Conservation (phyloP, 2,113 vertebrate species). For the Aspidoscelis tigris region DNA sequence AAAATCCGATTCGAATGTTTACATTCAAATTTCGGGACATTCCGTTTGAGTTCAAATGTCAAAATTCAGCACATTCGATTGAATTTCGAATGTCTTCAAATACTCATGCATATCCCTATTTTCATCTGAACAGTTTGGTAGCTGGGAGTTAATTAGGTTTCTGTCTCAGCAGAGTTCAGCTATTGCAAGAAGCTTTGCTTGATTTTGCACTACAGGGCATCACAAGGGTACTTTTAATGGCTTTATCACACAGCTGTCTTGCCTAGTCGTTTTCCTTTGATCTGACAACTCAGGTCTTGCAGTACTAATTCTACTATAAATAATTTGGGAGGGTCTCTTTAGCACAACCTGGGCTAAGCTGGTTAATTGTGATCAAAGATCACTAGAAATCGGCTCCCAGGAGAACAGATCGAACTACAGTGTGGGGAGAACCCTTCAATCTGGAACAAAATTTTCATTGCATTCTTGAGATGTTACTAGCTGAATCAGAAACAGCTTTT, state of each 20-base stretch:
- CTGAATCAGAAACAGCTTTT: no score
- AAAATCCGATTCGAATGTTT: no score
- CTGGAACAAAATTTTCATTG: no score
- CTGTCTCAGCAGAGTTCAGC: neutral
- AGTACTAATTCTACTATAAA: neutral
- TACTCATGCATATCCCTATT: no score
- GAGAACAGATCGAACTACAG: no score
- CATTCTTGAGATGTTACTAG: no score
- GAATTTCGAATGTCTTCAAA: no score
- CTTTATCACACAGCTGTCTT: neutral
- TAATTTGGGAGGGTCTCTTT: neutral
- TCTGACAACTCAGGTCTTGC: neutral
- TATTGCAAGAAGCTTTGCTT: neutral
- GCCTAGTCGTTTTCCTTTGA: neutral
- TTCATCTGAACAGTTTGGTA: no score
- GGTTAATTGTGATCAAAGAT: neutral
- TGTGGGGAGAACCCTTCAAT: no score
- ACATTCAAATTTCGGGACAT: no score
- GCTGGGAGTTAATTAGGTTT: neutral
- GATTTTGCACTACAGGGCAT: neutral
- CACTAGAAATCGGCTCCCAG: neutral
- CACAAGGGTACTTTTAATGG: neutral
- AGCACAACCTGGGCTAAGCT: neutral
- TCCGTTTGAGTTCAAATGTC: no score
- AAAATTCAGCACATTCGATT: no score